Conservation (phyloP, 2,888 invertebrate species). For the Volucella bombylans region DNA sequence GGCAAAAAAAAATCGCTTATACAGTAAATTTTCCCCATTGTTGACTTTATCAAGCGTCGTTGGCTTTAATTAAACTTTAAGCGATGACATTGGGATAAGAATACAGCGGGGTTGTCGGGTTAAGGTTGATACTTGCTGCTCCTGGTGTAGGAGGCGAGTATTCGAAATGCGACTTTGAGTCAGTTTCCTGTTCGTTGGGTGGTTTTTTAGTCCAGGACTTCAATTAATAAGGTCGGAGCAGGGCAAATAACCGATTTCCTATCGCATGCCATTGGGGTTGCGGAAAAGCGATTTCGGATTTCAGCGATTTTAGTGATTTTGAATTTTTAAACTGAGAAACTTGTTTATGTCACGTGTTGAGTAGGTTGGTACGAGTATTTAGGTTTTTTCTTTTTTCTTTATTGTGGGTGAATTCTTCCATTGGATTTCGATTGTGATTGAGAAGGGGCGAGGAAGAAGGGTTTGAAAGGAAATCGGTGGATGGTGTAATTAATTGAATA, state of each 20-base stretch:
- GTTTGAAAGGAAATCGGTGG: neutral
- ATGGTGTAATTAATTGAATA: constrained; percentile 41
- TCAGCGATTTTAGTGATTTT: constrained; percentile 36
- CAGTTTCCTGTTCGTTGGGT: neutral
- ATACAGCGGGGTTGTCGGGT: neutral
- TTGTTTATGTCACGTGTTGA: constrained; percentile 42
- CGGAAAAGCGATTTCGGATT: too few species aligned
- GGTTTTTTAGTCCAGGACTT: constrained; percentile 1
- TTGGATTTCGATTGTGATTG: neutral
- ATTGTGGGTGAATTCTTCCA: constrained; percentile 2
- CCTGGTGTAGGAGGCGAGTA: too few species aligned
- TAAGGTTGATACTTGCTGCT: neutral
- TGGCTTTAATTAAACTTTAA: constrained; percentile 73
- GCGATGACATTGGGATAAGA: constrained; percentile 70
- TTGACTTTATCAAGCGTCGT: constrained; percentile 73
- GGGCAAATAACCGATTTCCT: constrained; percentile 4
- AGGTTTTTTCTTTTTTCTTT: constrained; percentile 13
- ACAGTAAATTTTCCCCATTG: constrained; percentile 69
- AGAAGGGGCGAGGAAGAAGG: neutral
- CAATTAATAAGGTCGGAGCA: constrained; percentile 16
- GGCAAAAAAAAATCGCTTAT: constrained; percentile 49
- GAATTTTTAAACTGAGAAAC: constrained; percentile 50
- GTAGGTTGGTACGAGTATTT: constrained; percentile 16
- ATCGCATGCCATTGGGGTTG: constrained; percentile 28
- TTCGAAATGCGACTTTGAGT: neutral